Conservation (phyloP, 2,113 vertebrate species). For the Amblyornis subalaris region DNA sequence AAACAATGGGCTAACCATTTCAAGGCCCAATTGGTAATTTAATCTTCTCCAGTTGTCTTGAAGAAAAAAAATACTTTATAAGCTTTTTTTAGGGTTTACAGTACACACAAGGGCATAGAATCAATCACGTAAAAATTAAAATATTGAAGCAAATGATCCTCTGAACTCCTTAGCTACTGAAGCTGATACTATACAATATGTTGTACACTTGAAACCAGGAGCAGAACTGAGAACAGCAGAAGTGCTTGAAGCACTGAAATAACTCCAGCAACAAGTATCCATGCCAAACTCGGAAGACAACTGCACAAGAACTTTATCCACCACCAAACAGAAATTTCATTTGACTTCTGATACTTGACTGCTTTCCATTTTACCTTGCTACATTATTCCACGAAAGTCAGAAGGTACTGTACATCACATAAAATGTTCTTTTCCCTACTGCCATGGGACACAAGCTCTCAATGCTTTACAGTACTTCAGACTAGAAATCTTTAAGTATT, state of each 20-base stretch:
- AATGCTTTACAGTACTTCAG: not conserved
- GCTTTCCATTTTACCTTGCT: not conserved
- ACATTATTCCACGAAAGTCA: not conserved
- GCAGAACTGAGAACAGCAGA: not conserved
- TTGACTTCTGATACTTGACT: not conserved
- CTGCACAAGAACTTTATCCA: not conserved
- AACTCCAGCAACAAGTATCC: not conserved
- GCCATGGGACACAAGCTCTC: not conserved
- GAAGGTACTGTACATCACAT: not conserved
- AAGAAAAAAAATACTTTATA: not conserved
- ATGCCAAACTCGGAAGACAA: not conserved
- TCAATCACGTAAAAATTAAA: not conserved
- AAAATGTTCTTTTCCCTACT: not conserved
- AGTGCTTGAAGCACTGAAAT: not conserved
- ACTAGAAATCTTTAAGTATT: not conserved
- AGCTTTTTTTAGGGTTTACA: not conserved
- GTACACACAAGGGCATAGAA: not conserved
- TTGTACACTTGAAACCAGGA: not conserved
- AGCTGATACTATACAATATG: not conserved
- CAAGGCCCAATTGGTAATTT: not conserved
- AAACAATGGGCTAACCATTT: not conserved
- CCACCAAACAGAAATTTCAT: not conserved
- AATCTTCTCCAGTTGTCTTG: not conserved
- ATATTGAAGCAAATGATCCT: not conserved
- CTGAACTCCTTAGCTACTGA: not conserved